These are phyloP conservation scores for Steinernema feltiae DNA, from an alignment of 1,140 invertebrate genomes.

Conservation along the genomic window DNA sequence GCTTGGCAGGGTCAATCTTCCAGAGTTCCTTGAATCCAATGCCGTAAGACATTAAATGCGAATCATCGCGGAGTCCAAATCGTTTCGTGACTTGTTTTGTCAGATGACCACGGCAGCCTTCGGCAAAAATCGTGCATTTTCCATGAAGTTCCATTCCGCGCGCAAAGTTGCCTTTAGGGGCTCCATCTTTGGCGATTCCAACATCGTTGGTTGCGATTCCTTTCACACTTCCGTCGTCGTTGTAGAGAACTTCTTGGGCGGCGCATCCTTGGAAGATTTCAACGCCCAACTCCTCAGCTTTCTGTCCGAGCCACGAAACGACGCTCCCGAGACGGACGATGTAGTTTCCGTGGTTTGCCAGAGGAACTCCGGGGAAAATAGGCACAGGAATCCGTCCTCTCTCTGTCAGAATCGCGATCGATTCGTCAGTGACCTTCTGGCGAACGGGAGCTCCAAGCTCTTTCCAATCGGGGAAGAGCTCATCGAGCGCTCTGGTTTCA, in stretches of 20 bases:
- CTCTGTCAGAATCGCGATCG: slow-evolving; percentile 70
- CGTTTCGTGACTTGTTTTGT: slow-evolving; percentile 71
- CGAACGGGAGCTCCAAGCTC: slow-evolving; percentile 68
- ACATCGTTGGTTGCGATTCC: slow-evolving; percentile 97
- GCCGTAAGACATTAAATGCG: not conserved
- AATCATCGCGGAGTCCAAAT: not conserved
- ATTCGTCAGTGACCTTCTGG: slow-evolving; percentile 64
- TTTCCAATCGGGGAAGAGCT: slow-evolving; percentile 94
- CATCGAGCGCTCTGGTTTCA: slow-evolving; percentile 81
- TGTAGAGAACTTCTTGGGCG: slow-evolving; percentile 68
- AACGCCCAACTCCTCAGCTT: slow-evolving; percentile 91
- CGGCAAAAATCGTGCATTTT: slow-evolving; percentile 93
- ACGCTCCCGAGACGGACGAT: slow-evolving; percentile 90
- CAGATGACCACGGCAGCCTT: slow-evolving; percentile 96
- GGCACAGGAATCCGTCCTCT: slow-evolving; percentile 75
- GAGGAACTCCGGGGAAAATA: slow-evolving; percentile 79
- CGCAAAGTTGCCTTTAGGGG: slow-evolving; percentile 86
- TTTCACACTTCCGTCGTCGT: slow-evolving; percentile 85
- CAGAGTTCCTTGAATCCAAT: slow-evolving; percentile 77
- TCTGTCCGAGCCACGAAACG: slow-evolving; percentile 88
- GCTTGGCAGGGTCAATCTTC: slow-evolving; percentile 83
- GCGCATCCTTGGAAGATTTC: slow-evolving; percentile 86
- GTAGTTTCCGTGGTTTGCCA: slow-evolving; percentile 98
- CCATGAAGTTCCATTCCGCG: slow-evolving; percentile 96
- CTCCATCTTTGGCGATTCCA: slow-evolving; percentile 94